A percentile compares a stretch with the other conserved stretches of the same genome.
phyloP scores from a whole-genome alignment of 2,797 vertebrate species.

The Xiphorhynchus erythropygius region DNA sequence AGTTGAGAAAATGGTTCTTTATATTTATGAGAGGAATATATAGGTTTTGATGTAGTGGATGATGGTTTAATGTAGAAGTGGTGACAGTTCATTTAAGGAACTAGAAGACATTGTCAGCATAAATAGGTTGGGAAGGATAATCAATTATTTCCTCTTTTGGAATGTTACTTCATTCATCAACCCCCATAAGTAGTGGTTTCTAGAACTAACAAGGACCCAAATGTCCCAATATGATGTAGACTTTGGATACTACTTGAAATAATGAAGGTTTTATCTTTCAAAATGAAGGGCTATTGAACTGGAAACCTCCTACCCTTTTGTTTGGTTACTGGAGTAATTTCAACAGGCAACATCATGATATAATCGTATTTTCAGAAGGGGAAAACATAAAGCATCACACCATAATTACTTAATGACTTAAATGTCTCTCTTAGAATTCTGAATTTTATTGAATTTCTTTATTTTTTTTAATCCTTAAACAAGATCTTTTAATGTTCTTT shows the following conservation, averaged over 20 bases:
- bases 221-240: background rate
- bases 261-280: background rate
- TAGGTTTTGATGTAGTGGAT: constrained; percentile 7
- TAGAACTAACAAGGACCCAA: background rate
- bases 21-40: constrained; percentile 7
- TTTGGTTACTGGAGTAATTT: background rate
- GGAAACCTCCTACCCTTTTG: background rate
- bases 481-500: constrained; percentile 72
- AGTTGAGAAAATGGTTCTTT: background rate
- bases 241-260: background rate
- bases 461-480: constrained; percentile 60
- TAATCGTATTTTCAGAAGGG: background rate
- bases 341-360: background rate
- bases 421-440: background rate
- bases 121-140: constrained; percentile 11
- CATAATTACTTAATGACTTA: background rate
- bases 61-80: constrained; percentile 26
- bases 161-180: background rate
- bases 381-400: background rate
- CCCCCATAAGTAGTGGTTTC: background rate
- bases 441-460: background rate
- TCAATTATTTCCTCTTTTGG: constrained; percentile 11
- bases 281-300: background rate
- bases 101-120: background rate
- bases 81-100: constrained; percentile 24